Base-by-base conservation (phyloP, 2,113 vertebrate species). In the Chloropsis cyanopogon region DNA sequence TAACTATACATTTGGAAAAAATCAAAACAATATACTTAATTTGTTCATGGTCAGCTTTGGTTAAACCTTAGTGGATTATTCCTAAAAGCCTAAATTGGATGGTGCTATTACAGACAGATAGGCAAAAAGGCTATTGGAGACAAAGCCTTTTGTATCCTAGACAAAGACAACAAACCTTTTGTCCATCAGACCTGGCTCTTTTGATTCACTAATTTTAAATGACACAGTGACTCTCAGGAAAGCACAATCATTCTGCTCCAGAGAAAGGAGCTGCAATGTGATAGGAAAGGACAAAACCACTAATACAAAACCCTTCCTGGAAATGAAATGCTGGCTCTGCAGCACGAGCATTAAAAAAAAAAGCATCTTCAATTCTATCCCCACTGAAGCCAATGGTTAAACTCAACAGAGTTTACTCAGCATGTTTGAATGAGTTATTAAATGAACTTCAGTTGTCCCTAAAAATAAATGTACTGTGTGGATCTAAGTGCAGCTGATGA, bases 361-460 rank as follows among this genome's bases (percentile, higher is more conserved):
- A n/a, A 92, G 14, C 12, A 1, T n/a, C 59, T 68, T 44, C 64
- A 41, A 56, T 93, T 90, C 44, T 78, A 95, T 68, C 64, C 56
- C 44, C 20, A 26, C 92, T 41, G 79, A 86, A 94, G 49, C 66
- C 88, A 86, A 88, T 75, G 76, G 91, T 96, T 96, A 91, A 92
- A 84, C 88, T 94, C 68, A 64, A 93, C 72, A 93, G 88, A 93
- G 90, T 96, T 93, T 93, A 96, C 86, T 93, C 95, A 92, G 96
- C 89, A 84, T 84, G 94, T 88, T 96, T 69, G 83, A 97, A 89
- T 80, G 65, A 96, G 91, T 82, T 68, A 86, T 94, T 69, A 93
- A 92, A 95, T 14, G 86, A 86, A 87, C 68, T 95, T 76, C 28
- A 80, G 76, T 46, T 88, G 53, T 88, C 47, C 86, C 93, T 88